A percentile compares a stretch with the other conserved stretches of the same genome.
Conservation (phyloP, 2,113 vertebrate genomes). For the Centrocercus urophasianus region DNA sequence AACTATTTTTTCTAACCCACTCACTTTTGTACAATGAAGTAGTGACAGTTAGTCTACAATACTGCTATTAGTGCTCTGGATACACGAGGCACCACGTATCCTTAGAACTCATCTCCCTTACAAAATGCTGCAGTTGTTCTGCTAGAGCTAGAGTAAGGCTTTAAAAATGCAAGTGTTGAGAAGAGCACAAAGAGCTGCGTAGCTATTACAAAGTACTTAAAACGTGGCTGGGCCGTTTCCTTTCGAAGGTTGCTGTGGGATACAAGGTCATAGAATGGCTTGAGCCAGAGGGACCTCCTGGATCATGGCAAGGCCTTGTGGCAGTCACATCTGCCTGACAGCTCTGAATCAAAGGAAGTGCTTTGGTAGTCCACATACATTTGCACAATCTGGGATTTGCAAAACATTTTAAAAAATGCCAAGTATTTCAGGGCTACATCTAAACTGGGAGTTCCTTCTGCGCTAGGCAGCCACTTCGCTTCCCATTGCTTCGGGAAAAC, state of each 20-base stretch:
- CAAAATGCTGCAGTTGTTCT: not conserved
- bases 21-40: not conserved
- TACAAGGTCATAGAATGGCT: not conserved
- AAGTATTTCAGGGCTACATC: not conserved
- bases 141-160: conserved; percentile 31
- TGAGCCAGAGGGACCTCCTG: not conserved
- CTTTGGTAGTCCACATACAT: not conserved
- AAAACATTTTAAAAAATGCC: not conserved
- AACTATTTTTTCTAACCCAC: not conserved
- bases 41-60: not conserved
- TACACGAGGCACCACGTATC: not conserved
- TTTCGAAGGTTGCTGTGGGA: not conserved
- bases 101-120: not conserved
- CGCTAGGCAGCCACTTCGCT: not conserved
- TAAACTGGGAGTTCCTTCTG: not conserved
- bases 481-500: not conserved
- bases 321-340: not conserved
- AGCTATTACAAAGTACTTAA: conserved; percentile 32
- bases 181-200: conserved; percentile 47
- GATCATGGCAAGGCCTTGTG: not conserved
- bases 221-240: not conserved
- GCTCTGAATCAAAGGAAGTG: not conserved
- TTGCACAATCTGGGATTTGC: not conserved
- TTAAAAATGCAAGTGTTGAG: conserved; percentile 47
- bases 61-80: not conserved